These are phyloP conservation scores for Sericinus montela DNA, from an alignment of 2,888 invertebrate species.

Conservation along the genomic window DNA sequence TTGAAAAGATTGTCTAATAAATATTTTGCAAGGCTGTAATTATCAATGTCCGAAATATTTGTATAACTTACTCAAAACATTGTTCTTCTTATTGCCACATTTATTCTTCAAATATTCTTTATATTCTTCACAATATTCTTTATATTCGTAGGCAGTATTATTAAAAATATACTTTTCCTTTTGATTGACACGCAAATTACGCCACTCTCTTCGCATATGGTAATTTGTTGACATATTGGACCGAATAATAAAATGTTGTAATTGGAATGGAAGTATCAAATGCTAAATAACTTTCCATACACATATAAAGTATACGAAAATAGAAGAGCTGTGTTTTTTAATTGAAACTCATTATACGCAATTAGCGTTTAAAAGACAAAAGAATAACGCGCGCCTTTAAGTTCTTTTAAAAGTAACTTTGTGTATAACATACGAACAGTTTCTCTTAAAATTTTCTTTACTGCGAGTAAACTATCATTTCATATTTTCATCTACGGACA, in stretches of 20 bases:
- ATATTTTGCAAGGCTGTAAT: too few species aligned
- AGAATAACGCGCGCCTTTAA: not conserved
- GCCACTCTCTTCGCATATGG: slow-evolving; percentile 2
- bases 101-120: too few species aligned
- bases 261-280: not conserved
- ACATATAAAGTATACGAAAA: slow-evolving; percentile 8
- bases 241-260: not conserved
- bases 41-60: too few species aligned
- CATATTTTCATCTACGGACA: not conserved
- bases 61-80: too few species aligned
- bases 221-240: not conserved
- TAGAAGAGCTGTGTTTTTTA: slow-evolving; percentile 9
- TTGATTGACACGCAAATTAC: too few species aligned
- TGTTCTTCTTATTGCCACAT: too few species aligned
- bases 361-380: slow-evolving; percentile 6
- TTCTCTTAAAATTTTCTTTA: too few species aligned
- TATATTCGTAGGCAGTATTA: too few species aligned
- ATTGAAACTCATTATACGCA: slow-evolving; percentile 6
- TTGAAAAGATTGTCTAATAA: too few species aligned
- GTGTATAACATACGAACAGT: too few species aligned
- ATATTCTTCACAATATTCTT: too few species aligned
- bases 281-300: slow-evolving; percentile 20
- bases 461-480: not conserved
- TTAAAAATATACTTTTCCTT: too few species aligned
- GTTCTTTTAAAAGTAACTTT: not conserved